These are phyloP conservation scores for Scarus forsteni DNA, from an alignment of 2,797 vertebrate species.

Conservation along the genomic window DNA sequence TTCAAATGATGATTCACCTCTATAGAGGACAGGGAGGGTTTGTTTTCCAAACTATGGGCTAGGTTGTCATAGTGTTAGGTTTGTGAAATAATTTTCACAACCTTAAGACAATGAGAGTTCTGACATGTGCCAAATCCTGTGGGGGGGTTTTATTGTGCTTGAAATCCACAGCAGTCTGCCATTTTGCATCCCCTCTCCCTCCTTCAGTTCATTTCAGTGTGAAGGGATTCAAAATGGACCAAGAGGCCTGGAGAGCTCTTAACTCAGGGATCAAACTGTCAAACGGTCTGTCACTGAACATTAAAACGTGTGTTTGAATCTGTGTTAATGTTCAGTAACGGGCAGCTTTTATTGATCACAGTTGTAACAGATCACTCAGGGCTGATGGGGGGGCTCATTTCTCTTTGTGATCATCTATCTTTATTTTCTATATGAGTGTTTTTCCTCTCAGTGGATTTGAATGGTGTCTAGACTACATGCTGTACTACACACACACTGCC, in stretches of 20 bases:
- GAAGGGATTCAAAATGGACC: slow-evolving; percentile 11
- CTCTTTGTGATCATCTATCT: slow-evolving; percentile 75
- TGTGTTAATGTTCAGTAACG: not conserved
- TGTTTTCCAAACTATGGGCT: not conserved
- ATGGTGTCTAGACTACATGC: slow-evolving; percentile 81
- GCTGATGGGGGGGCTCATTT: slow-evolving; percentile 36
- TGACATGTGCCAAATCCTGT: slow-evolving; percentile 5
- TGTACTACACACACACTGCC: slow-evolving; percentile 79
- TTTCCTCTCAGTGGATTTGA: slow-evolving; percentile 84
- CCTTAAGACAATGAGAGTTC: not conserved
- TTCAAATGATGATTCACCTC: not conserved
- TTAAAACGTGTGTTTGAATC: not conserved
- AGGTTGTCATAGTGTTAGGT: not conserved
- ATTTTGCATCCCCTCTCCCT: slow-evolving; percentile 7
- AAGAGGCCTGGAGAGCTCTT: not conserved
- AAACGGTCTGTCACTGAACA: not conserved
- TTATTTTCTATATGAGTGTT: slow-evolving; percentile 84
- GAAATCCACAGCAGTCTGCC: slow-evolving; percentile 7
- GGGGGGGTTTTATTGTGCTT: not conserved
- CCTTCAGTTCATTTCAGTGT: slow-evolving; percentile 2
- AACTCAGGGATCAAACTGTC: slow-evolving; percentile 14
- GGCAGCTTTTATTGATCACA: not conserved
- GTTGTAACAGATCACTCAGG: not conserved
- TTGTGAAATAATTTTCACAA: not conserved
- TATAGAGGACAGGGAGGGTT: not conserved